Conservation (phyloP, 2,113 vertebrate species). For the Triplophysa dalaica region DNA sequence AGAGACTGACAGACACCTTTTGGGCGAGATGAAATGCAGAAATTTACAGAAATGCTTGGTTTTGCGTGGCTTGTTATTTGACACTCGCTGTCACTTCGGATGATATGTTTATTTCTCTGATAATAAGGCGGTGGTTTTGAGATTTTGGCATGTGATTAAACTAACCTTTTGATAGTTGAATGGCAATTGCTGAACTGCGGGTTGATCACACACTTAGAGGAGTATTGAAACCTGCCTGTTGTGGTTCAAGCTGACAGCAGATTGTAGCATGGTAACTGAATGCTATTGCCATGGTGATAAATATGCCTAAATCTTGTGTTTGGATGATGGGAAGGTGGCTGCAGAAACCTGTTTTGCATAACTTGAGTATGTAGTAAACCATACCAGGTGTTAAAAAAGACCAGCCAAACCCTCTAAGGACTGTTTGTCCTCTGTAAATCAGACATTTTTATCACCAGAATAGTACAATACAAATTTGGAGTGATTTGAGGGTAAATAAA, state of each 20-base stretch:
- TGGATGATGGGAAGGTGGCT: not conserved
- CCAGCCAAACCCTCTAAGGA: too few species aligned
- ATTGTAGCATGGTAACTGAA: conserved; percentile 4
- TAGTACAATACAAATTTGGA: too few species aligned
- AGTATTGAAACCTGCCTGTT: conserved; percentile 32
- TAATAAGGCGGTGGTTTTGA: conserved; percentile 34
- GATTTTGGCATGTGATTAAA: conserved; percentile 27
- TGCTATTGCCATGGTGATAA: conserved; percentile 13
- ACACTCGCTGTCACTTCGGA: conserved; percentile 21
- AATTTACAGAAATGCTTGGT: conserved; percentile 27
- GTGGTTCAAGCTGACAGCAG: conserved; percentile 20
- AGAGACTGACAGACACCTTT: conserved; percentile 37
- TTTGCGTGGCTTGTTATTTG: conserved; percentile 30
- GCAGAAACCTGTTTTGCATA: not conserved
- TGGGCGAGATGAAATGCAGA: conserved; percentile 3
- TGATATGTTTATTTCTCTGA: conserved; percentile 32
- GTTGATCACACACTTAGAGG: conserved; percentile 38
- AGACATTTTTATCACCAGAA: too few species aligned
- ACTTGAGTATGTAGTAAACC: not conserved
- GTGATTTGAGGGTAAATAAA: too few species aligned
- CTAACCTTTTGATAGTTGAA: conserved; percentile 39
- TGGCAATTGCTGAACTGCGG: conserved; percentile 20
- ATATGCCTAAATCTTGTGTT: conserved; percentile 9
- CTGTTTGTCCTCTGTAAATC: too few species aligned
- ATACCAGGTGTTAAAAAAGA: not conserved